Conservation (phyloP, 2,888 invertebrate genomes). For the Elegia similella region DNA sequence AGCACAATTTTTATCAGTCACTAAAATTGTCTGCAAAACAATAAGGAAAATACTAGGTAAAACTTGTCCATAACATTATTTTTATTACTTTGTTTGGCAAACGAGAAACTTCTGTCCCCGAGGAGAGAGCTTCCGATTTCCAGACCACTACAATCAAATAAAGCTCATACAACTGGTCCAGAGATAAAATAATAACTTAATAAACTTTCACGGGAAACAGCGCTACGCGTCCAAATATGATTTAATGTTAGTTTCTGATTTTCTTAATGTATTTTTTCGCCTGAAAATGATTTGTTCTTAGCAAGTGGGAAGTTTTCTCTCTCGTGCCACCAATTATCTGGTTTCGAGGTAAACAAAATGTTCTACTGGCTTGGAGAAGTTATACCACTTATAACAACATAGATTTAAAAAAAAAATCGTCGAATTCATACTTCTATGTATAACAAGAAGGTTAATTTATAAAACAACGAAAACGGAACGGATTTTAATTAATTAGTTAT, state of each 20-base stretch:
- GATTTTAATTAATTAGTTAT: no score
- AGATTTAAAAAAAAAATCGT: no score
- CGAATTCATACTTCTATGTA: no score
- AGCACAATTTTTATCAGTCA: no score
- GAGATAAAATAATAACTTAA: not conserved
- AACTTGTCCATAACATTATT: not conserved
- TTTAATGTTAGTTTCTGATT: not conserved
- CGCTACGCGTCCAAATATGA: not conserved
- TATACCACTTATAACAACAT: no score
- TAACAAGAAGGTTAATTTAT: no score
- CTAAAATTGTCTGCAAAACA: no score
- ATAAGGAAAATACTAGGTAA: not conserved
- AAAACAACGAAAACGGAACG: no score
- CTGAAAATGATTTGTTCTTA: not conserved
- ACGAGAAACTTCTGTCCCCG: not conserved
- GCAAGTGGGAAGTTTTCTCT: no score
- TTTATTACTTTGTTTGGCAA: not conserved
- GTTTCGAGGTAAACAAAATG: no score
- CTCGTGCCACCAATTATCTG: no score
- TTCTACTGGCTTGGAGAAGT: no score
- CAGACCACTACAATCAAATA: not conserved
- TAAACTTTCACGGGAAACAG: not conserved
- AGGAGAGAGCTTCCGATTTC: not conserved
- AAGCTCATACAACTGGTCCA: not conserved
- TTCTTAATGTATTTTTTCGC: not conserved